A percentile compares a stretch with the other conserved stretches of the same genome.
These are phyloP conservation scores for Ceratitis capitata DNA, from an alignment of 1,140 invertebrate genomes.

Conservation along the genomic window DNA sequence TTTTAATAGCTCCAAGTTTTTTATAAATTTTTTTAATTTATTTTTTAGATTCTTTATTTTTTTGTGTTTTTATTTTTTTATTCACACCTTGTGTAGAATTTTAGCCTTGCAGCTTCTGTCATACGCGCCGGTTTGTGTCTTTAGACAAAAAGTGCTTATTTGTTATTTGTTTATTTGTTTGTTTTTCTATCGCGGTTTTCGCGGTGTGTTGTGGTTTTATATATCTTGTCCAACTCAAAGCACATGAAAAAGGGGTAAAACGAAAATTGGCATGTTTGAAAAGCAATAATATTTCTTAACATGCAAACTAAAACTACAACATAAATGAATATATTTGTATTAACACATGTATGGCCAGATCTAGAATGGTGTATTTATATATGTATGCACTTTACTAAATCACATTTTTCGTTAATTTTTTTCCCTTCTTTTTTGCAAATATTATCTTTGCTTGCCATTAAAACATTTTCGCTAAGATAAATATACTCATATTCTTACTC, in stretches of 20 bases:
- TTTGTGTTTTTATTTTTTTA: no score
- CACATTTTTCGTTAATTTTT: neutral
- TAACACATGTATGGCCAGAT: neutral
- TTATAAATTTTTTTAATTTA: neutral
- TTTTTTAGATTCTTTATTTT: no score
- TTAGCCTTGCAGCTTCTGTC: no score
- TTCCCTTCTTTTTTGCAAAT: neutral
- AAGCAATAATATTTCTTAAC: neutral
- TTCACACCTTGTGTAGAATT: no score
- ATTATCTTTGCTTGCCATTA: conserved; percentile 21
- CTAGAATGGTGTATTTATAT: no score
- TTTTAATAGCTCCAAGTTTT: neutral
- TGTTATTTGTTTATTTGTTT: neutral
- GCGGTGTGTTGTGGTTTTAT: neutral
- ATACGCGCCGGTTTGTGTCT: neutral
- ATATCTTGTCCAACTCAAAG: neutral
- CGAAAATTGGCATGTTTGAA: neutral
- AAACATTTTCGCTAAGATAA: neutral
- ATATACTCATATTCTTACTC: neutral
- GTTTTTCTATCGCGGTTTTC: neutral
- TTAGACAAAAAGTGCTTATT: no score
- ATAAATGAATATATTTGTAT: neutral
- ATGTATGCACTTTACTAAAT: neutral
- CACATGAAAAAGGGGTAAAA: neutral
- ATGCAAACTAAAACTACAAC: neutral